These are phyloP conservation scores for Trachelipus rathkii DNA, from an alignment of 1,140 invertebrate species.

Conservation along the genomic window DNA sequence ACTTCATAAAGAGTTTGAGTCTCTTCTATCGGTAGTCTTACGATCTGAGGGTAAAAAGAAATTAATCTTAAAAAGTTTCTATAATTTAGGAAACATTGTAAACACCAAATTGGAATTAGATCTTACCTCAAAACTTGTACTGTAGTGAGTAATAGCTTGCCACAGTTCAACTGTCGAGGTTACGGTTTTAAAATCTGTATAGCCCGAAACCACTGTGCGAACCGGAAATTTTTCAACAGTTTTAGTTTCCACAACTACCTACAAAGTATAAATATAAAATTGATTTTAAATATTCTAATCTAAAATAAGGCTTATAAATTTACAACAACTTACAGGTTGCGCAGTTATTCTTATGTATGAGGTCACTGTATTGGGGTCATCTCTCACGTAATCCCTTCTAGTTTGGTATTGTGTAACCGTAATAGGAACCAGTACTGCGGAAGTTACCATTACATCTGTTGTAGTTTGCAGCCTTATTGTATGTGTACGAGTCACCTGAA, in stretches of 20 bases:
- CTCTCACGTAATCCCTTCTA: background rate
- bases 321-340: background rate
- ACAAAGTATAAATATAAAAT: no score
- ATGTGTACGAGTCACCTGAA: conserved; percentile 12
- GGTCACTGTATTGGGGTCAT: background rate
- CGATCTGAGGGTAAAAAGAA: no score
- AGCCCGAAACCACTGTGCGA: conserved; percentile 5
- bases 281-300: no score
- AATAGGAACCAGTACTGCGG: conserved; percentile 12
- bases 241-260: background rate
- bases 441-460: conserved; percentile 19
- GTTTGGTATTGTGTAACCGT: conserved; percentile 17
- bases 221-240: conserved; percentile 17
- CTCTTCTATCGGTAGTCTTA: no score
- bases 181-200: conserved; percentile 7
- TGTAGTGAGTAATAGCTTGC: conserved; percentile 16
- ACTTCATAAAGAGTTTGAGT: no score
- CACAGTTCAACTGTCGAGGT: conserved; percentile 18
- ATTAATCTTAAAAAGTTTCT: no score
- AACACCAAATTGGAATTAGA: background rate
- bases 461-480: conserved; percentile 4
- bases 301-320: no score
- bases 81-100: no score
- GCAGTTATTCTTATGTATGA: conserved; percentile 18
- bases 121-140: conserved; percentile 21